Base-by-base conservation (phyloP, 92 coral and sea anemone species). In the Bergia sp. region DNA sequence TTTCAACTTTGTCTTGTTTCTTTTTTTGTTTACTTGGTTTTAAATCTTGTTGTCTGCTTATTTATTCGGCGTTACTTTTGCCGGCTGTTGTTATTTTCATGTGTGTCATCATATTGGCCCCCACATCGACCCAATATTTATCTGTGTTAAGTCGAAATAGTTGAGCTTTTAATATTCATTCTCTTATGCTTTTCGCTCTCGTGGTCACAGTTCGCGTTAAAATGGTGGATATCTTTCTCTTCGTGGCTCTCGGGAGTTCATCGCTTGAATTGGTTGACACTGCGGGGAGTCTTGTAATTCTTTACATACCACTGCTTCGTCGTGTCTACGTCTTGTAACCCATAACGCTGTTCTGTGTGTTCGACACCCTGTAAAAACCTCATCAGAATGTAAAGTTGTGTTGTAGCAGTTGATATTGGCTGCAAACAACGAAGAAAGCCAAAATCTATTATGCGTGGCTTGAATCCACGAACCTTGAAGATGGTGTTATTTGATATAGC, bases 281-380 rank as follows among this genome's bases (percentile, higher is more conserved):
- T 44, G 78, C 87, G 29, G 87, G 87, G 79, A 71, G 87, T 84
- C 87, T 69, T 69, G 78, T 72, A 45, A 72, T 84, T 72, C 77
- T 84, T 84, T 55, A 11, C 87, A 84, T 84, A 45, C 87, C 87
- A 79, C 44, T 50, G 65, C 82, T 47, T 72, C 50, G 65, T 73
- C 44, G 87, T 84, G 55, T 71, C 43, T 37, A 3, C 7, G 65
- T 11, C 38, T 84, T 71, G 36, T 84, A n/a, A 39, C 79, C 41
- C 39, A 23, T 16, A 69, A 69, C 49, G 18, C 55, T 65, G 86
- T 38, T 82, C 76, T 84, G 79, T 84, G 47, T 84, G 66, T 23
- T 71, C 44, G 23, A 7, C 44, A 44, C 15, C 20, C 47, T 29
- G 36, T 57, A 37, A 71, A 69, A 29, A 50, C 75, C 79, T 72